These are phyloP conservation scores for Siderastrea radians DNA, from an alignment of 92 coral and sea anemone genomes.

Conservation along the genomic window DNA sequence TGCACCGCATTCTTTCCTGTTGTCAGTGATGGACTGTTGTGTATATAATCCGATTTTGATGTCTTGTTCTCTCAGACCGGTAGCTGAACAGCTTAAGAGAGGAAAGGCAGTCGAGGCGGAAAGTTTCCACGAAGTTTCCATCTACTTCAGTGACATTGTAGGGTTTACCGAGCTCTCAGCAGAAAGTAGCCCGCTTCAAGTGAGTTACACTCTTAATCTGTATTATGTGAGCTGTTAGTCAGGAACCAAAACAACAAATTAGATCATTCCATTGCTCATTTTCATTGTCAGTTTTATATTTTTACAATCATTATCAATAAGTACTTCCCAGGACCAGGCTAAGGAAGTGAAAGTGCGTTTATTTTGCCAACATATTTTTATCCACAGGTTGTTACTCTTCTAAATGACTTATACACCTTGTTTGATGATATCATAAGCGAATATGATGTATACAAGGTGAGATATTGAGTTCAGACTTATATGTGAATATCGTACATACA, in stretches of 20 bases:
- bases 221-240: background rate
- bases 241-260: too few relatives aligned
- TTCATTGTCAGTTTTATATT: too few relatives aligned
- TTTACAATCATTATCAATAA: too few relatives aligned
- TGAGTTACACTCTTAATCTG: background rate
- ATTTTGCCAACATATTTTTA: background rate
- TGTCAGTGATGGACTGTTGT: too few relatives aligned
- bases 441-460: conserved; percentile 96
- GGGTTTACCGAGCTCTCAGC: conserved; percentile 97
- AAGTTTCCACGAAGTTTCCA: conserved; percentile 93
- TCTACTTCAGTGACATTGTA: conserved; percentile 97
- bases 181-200: conserved; percentile 97
- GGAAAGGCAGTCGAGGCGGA: conserved; percentile 99
- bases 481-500: too few relatives aligned
- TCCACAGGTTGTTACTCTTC: conserved; percentile 83
- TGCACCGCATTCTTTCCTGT: too few relatives aligned
- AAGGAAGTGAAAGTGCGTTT: too few relatives aligned
- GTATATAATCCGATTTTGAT: too few relatives aligned
- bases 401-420: conserved; percentile 91
- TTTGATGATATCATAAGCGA: conserved; percentile 95
- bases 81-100: conserved; percentile 95
- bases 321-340: background rate
- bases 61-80: conserved; percentile 70
- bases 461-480: background rate
- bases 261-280: too few relatives aligned